Evolutionary conservation across 2,888 invertebrate genomes (phyloP), one percentile per base, ranked within the genome.

Genomic region (Acholoe squamosa): DNA sequence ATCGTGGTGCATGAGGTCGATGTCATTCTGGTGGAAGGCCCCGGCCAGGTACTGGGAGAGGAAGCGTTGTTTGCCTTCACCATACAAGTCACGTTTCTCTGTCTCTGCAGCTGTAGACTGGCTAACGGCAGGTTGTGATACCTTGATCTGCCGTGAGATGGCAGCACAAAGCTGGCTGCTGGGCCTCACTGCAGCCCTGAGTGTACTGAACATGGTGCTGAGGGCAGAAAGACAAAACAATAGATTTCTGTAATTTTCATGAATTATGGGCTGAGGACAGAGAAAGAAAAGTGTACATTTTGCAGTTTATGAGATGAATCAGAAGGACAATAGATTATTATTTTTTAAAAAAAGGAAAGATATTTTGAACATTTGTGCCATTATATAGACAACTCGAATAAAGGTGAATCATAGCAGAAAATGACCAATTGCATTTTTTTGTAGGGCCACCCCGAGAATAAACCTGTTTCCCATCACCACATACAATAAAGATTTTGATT

Each of bases 161-260:
- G 51, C n/a, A 33, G 84, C 22, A 33, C 34, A 22, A 0, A 84
- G 34, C 43, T 84, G 43, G 19, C 43, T 33, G 34, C 16, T 28
- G 12, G 84, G 84, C 14, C 43, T 1, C 3, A 28, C 43, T 0
- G 14, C 43, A 34, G 22, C 22, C 19, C 43, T 34, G 22, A 84
- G n/a, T 1, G n/a, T 34, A 7, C 84, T 84, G 43, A 34, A 84
- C 84, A 84, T 84, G 33, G 1, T 84, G 84, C 61, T 71, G 71
- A 25, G 28, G 16, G 25, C 1, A 71, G 3, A 71, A 71, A 28
- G 25, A n/a, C n/a, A n/a, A n/a, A n/a, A n/a, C n/a, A n/a, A n/a
- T n/a, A n/a, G n/a, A 71, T 14, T 7, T n/a, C 61, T 61, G 61
- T n/a, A 16, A 28, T 71, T 7, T 71, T 14, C 5, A 28, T n/a